Evolutionary conservation across 2,797 vertebrate genomes (phyloP).

Genomic region (Anableps anableps): DNA sequence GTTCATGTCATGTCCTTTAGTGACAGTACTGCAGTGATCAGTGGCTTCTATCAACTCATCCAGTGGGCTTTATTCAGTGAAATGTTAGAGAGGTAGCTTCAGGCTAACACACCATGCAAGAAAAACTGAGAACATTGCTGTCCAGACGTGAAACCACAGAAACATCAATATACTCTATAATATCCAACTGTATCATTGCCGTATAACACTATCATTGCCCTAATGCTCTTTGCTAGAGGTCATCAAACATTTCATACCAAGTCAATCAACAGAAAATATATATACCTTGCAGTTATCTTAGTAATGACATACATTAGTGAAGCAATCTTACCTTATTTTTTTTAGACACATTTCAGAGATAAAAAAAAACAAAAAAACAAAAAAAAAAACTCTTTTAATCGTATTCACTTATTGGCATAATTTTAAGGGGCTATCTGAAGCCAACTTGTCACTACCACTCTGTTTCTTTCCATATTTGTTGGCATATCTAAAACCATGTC

Average conservation of each 20-base stretch:
- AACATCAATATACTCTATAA: not conserved
- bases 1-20: not conserved
- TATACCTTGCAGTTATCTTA: not conserved
- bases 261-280: not conserved
- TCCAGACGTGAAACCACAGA: not conserved
- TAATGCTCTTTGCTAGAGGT: not conserved
- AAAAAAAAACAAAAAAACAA: too few species aligned
- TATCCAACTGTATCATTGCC: not conserved
- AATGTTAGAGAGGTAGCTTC: not conserved
- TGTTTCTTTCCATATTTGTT: too few species aligned
- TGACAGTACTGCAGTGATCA: not conserved
- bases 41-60: not conserved
- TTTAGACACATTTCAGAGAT: not conserved
- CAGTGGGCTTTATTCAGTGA: not conserved
- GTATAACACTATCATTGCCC: not conserved
- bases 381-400: not conserved
- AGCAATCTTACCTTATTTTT: not conserved
- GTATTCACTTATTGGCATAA: too few species aligned
- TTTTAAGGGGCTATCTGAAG: too few species aligned
- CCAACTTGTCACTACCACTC: too few species aligned
- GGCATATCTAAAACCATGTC: too few species aligned
- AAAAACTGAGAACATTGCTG: not conserved
- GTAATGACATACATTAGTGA: not conserved
- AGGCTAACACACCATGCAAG: not conserved
- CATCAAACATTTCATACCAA: not conserved